phyloP scores from a whole-genome alignment of 1,140 invertebrate species.

The Babylonia areolata region DNA sequence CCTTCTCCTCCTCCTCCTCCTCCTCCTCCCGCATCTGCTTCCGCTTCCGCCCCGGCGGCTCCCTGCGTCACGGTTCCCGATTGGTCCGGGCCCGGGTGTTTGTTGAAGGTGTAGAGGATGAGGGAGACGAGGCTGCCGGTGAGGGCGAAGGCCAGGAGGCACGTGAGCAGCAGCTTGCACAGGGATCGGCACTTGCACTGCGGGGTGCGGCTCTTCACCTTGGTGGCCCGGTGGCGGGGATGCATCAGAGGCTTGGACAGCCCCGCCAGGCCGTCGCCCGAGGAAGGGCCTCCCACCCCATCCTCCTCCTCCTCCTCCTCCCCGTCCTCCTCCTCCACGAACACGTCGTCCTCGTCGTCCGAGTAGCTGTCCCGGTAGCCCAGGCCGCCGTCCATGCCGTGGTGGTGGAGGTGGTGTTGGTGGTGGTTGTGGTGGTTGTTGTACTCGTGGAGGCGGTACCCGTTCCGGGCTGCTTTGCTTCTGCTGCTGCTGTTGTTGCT shows the following conservation, averaged over 20 bases:
- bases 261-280: constrained; percentile 50
- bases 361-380: constrained; percentile 54
- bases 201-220: constrained; percentile 57
- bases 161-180: constrained; percentile 62
- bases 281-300: constrained; percentile 27
- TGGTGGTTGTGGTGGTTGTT: constrained; percentile 34
- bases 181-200: constrained; percentile 58
- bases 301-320: constrained; percentile 22
- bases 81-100: constrained; percentile 36
- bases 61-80: not conserved
- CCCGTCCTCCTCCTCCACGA: constrained; percentile 33
- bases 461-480: constrained; percentile 47
- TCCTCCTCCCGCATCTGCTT: too few species aligned
- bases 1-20: not conserved
- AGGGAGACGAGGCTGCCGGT: constrained; percentile 60
- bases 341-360: constrained; percentile 18
- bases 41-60: not conserved
- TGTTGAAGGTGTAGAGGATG: constrained; percentile 61
- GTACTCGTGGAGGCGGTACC: constrained; percentile 50
- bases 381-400: constrained; percentile 45
- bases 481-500: too few species aligned
- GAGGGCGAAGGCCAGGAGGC: constrained; percentile 58
- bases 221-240: constrained; percentile 53
- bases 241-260: constrained; percentile 69
- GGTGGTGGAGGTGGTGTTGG: constrained; percentile 44